These are phyloP conservation scores for Hymenopus coronatus DNA, from an alignment of 2,888 invertebrate genomes.

Conservation along the genomic window DNA sequence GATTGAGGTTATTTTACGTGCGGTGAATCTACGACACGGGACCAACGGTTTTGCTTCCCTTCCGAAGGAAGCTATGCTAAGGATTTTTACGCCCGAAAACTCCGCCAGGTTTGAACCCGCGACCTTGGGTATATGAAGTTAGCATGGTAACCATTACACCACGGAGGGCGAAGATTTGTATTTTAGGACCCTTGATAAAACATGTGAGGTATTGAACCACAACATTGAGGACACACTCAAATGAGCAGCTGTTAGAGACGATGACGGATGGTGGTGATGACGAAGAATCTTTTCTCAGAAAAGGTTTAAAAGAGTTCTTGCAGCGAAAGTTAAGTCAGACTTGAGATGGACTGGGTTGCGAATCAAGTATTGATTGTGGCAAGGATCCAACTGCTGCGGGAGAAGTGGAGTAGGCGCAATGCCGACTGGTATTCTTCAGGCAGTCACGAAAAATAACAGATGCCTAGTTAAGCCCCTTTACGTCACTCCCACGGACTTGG, in stretches of 20 bases:
- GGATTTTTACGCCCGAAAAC: too few relatives aligned
- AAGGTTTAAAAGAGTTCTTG: neutral
- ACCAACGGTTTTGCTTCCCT: too few relatives aligned
- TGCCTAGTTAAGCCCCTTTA: neutral
- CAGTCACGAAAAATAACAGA: neutral
- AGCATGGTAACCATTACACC: too few relatives aligned
- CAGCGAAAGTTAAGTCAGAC: neutral
- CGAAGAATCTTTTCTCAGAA: neutral
- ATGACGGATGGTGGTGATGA: neutral
- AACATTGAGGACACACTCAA: neutral
- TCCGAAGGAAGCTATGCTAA: too few relatives aligned
- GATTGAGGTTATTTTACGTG: too few relatives aligned
- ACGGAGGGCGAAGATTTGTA: too few relatives aligned
- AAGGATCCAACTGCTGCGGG: neutral
- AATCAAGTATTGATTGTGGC: neutral
- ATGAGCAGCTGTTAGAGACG: neutral
- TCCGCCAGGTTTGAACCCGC: too few relatives aligned
- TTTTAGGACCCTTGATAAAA: neutral
- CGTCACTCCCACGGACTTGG: neutral
- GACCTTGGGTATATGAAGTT: too few relatives aligned
- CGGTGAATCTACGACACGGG: too few relatives aligned
- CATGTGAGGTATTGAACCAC: neutral
- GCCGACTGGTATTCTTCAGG: neutral
- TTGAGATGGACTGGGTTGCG: neutral
- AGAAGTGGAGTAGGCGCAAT: neutral